Evolutionary conservation across 2,888 invertebrate species (phyloP).

Genomic region (Diplazon laetatorius): DNA sequence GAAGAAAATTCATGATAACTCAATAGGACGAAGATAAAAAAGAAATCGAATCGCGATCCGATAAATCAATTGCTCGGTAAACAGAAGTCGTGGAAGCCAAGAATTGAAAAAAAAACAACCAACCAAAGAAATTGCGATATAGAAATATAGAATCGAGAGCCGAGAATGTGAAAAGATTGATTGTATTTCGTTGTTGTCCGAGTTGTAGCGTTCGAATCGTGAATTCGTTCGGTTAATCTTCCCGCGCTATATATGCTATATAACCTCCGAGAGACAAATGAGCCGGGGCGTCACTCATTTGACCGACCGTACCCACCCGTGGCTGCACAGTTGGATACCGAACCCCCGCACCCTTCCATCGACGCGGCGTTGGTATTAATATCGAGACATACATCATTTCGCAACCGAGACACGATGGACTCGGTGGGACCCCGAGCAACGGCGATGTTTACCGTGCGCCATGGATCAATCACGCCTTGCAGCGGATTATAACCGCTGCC

Average conservation of each 20-base stretch:
- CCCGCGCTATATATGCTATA: constrained; percentile 10
- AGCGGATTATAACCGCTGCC: constrained; percentile 8
- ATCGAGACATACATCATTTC: constrained; percentile 77
- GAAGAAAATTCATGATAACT: no score
- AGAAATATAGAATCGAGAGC: constrained; percentile 15
- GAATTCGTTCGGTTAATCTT: constrained; percentile 71
- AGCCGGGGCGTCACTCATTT: constrained; percentile 76
- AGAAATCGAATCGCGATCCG: background rate
- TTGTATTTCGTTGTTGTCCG: constrained; percentile 68
- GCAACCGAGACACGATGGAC: constrained; percentile 59
- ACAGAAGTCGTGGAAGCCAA: background rate
- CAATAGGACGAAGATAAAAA: no score
- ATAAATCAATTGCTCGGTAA: background rate
- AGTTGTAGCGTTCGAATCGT: constrained; percentile 76
- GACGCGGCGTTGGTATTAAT: constrained; percentile 74
- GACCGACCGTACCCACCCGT: constrained; percentile 73
- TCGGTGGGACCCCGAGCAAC: constrained; percentile 57
- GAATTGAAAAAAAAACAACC: background rate
- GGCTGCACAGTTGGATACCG: constrained; percentile 77
- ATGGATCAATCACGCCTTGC: constrained; percentile 74
- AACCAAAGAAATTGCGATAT: background rate
- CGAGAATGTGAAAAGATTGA: constrained; percentile 74
- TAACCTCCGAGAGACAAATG: constrained; percentile 79
- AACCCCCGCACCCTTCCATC: constrained; percentile 72
- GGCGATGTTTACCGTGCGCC: constrained; percentile 77